A percentile compares a stretch with the other conserved stretches of the same genome.
These are phyloP conservation scores for Syrmaticus mikado DNA, from an alignment of 2,113 vertebrate species.

Conservation along the genomic window DNA sequence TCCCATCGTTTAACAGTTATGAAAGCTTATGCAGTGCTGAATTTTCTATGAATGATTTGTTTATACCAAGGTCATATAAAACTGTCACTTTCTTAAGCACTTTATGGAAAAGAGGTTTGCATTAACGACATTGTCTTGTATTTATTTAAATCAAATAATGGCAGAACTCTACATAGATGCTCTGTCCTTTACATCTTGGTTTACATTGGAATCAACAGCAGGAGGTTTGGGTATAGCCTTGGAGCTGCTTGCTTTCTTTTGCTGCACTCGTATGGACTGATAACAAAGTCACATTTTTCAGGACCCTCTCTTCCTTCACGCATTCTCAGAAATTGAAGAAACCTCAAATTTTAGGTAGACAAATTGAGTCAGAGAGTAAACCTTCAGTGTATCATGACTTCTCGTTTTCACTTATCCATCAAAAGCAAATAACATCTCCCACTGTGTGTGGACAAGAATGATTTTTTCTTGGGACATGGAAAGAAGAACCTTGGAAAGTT, in stretches of 20 bases:
- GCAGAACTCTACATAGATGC: not conserved
- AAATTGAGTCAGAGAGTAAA: not conserved
- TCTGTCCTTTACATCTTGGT: not conserved
- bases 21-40: constrained; percentile 8
- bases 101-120: not conserved
- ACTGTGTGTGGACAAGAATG: not conserved
- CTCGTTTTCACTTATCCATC: not conserved
- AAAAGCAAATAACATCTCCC: not conserved
- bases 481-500: not conserved
- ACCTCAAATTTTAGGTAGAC: not conserved
- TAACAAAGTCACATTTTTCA: not conserved
- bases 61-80: not conserved
- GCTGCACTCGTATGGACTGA: not conserved
- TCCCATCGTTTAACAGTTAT: not conserved
- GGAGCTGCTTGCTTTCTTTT: not conserved
- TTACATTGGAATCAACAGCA: not conserved
- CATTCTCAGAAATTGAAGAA: not conserved
- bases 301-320: not conserved
- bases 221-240: not conserved
- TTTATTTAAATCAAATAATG: constrained; percentile 7
- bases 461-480: not conserved
- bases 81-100: constrained; percentile 16
- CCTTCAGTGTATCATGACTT: not conserved
- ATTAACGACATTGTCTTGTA: not conserved
- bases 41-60: not conserved